Percentiles rank a stretch among this genome's conserved stretches.
Evolutionary conservation across 2,888 invertebrate species (phyloP).

Genomic region (Polyommatus iphigenia): DNA sequence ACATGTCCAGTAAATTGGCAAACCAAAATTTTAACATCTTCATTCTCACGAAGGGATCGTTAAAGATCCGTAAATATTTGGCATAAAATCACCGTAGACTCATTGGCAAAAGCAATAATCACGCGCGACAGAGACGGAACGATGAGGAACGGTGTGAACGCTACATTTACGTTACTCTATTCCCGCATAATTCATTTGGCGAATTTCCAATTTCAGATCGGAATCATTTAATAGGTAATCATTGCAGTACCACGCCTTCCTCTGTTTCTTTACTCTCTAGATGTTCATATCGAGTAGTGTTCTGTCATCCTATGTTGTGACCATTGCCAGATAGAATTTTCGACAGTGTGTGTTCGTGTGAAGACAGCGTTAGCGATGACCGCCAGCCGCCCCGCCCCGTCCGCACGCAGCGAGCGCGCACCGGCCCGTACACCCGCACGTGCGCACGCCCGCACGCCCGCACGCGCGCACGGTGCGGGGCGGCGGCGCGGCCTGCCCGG

Average conservation of each 20-base stretch:
- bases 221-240: slow-evolving; percentile 81
- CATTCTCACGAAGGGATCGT: slow-evolving; percentile 7
- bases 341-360: slow-evolving; percentile 41
- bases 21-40: slow-evolving; percentile 21
- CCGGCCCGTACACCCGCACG: neutral
- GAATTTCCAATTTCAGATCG: slow-evolving; percentile 80
- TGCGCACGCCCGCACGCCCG: neutral
- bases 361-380: slow-evolving; percentile 36
- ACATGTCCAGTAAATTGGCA: neutral
- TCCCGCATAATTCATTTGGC: slow-evolving; percentile 58
- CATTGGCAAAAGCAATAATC: slow-evolving; percentile 17
- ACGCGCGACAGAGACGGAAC: slow-evolving; percentile 18
- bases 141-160: slow-evolving; percentile 20
- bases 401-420: neutral
- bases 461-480: slow-evolving; percentile 27
- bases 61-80: slow-evolving; percentile 17
- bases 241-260: slow-evolving; percentile 62
- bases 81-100: slow-evolving; percentile 23
- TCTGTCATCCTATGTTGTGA: slow-evolving; percentile 49
- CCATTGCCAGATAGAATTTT: slow-evolving; percentile 39
- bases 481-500: slow-evolving; percentile 39
- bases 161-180: slow-evolving; percentile 12
- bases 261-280: slow-evolving; percentile 56
- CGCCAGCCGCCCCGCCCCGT: slow-evolving; percentile 32
- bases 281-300: slow-evolving; percentile 66